Evolutionary conservation across 1,140 invertebrate species (phyloP), one percentile per base, ranked within the genome.

Genomic region (Frieseomelitta varia): DNA sequence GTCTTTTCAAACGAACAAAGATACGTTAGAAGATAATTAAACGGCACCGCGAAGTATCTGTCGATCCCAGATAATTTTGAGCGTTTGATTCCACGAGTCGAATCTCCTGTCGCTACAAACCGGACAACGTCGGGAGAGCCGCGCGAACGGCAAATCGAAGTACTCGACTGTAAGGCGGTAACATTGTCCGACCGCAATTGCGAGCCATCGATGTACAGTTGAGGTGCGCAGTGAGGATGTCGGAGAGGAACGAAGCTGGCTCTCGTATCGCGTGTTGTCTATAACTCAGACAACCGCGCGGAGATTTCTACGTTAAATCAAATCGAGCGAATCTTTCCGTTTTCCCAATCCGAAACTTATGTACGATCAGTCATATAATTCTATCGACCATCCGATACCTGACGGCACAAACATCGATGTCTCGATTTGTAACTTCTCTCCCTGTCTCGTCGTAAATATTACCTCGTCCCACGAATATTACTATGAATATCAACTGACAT

Each of bases 171-270:
- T 82, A 83, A 83, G 87, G 71, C 81, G 78, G 88, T 81, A 89
- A 89, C 85, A 89, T 89, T 89, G 88, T 83, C 78, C 88, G 79
- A 82, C 67, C 88, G 79, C 85, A 85, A 87, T 89, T 72, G 82
- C 82, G 55, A 85, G 85, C 79, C 74, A 83, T 90, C 88, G 88
- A 90, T 86, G 88, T 89, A 90, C 76, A 87, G 88, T 85, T 78
- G 88, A 90, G 82, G 88, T 89, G 88, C 88, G 85, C 88, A 85
- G 85, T 89, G 76, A 90, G 88, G 87, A 89, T 82, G 76, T 82
- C 85, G 80, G 73, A 79, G 88, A 88, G 78, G 80, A 88, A 82
- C 84, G 74, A 89, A 72, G 63, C 81, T 47, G 56, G 53, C 79
- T 85, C 67, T 81, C 24, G 88, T 89, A 89, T 90, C 85, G 88